Conservation (phyloP, 2,113 vertebrate species). For the Connochaetes taurinus region DNA sequence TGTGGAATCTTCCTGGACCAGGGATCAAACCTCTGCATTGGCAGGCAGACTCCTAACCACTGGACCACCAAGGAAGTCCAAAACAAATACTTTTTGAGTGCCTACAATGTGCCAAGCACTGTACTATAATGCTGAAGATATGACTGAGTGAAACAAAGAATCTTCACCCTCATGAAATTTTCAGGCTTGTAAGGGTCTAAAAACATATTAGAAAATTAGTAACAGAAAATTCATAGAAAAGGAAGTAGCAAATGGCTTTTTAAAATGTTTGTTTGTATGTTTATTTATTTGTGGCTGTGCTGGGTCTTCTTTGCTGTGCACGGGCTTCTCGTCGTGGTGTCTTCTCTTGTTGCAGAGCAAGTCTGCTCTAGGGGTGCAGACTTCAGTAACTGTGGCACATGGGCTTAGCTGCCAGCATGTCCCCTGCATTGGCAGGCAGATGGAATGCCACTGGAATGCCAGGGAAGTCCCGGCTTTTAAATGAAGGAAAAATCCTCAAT, state of each 20-base stretch:
- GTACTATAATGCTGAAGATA: neutral
- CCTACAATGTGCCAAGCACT: neutral
- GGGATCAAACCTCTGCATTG: neutral
- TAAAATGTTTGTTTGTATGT: neutral
- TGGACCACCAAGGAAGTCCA: neutral
- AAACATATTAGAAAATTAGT: neutral
- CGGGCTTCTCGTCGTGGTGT: fast-evolving
- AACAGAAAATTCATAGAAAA: neutral
- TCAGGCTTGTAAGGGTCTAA: neutral
- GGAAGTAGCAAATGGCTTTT: neutral
- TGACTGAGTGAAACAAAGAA: neutral
- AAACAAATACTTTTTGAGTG: neutral
- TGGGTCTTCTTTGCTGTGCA: neutral
- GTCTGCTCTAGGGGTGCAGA: neutral
- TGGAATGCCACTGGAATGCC: neutral
- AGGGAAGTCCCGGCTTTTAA: neutral
- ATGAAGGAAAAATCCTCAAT: neutral
- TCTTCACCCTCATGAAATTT: neutral
- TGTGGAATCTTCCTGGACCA: neutral
- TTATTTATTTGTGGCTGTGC: neutral
- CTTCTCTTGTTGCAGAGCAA: neutral
- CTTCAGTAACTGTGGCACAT: neutral
- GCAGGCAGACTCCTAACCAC: neutral
- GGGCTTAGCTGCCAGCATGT: neutral
- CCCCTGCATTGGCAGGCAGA: neutral